Evolutionary conservation across 2,888 invertebrate genomes (phyloP), one percentile per base, ranked within the genome.

Genomic region (Leistus spinibarbis): DNA sequence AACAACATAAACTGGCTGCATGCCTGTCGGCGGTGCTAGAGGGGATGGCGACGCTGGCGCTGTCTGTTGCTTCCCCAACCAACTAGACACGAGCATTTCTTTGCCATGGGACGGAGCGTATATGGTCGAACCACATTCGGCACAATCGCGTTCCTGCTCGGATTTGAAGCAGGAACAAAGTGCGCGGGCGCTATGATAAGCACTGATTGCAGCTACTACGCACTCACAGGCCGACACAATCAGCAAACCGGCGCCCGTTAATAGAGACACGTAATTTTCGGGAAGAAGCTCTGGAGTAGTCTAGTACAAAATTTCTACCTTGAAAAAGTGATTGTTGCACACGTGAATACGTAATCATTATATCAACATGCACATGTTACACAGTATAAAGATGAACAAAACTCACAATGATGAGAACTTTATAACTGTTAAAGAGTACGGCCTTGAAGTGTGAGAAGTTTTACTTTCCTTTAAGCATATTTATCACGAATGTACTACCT

Each of bases 241-340:
- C 65, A 92, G 86, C 4, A 92, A 84, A 0, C 89, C 90, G 74
- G 90, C 87, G 84, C 91, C 91, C 10, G 90, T 88, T 24, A 91
- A 84, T 63, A 92, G 87, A 0, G 90, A 89, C 1, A 89, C 77
- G 88, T 86, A 80, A 82, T 89, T 82, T 88, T 89, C 83, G 86
- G 86, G 69, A 27, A 27, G 27, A 27, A 7, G 27, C 9, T 27
- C 27, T 27, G 27, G 9, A 27, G 27, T 27, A 27, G 4, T 27
- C 27, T 27, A 9, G 0, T 7, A 27, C 4, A 27, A 7, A 27
- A 27, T 27, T n/a, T n/a, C n/a, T n/a, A n/a, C n/a, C n/a, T n/a
- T n/a, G n/a, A n/a, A n/a, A n/a, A n/a, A n/a, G n/a, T n/a, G n/a
- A n/a, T n/a, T n/a, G n/a, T n/a, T n/a, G n/a, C n/a, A n/a, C n/a